Evolutionary conservation across 2,797 vertebrate genomes (phyloP), one percentile per base, ranked within the genome.

Genomic region (Peromyscus attwateri): DNA sequence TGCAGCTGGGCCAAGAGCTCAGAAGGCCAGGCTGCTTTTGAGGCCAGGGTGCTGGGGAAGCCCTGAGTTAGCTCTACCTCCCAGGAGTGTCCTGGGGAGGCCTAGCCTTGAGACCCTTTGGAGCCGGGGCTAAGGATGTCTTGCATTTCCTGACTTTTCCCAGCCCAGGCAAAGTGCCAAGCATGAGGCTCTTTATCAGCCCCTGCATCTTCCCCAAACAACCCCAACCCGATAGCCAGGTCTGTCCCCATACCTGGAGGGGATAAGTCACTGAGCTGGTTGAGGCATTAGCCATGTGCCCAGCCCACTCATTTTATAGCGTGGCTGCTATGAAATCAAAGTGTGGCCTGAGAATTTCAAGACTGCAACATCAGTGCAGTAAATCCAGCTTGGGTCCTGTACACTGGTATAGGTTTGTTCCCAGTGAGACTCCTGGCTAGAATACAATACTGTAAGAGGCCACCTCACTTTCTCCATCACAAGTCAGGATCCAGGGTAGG

Each of bases 271-370:
- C 25, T 8, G 2, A 80, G 85, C 66, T 0, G 1, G 40, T 29
- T 37, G 6, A 31, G 79, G 37, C 17, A 8, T 62, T 23, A 1
- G 79, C 71, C 1, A 0, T 23, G 14, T 21, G 64, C 68, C 80
- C 68, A 21, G 7, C 25, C 6, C 71, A 17, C 0, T 40, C 40
- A 43, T 70, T 19, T 23, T 7, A 4, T 29, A 43, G 71, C 10
- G 11, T 0, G 0, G 34, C 80, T n/a, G 2, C 31, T 1, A 3
- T 23, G 10, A 25, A 17, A 6, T 4, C 7, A 52, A 52, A 60
- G 14, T 0, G 0, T 6, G 23, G 8, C 3, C 27, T 4, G 25
- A 49, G 49, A 75, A 70, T 68, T 91, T 83, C 79, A 37, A n/a
- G 95, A 73, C 0, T 2, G 68, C 23, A 13, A 43, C 0, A 12